These are phyloP conservation scores for Hirtodrosophila trivittata DNA, from an alignment of 2,888 invertebrate genomes.

Conservation along the genomic window DNA sequence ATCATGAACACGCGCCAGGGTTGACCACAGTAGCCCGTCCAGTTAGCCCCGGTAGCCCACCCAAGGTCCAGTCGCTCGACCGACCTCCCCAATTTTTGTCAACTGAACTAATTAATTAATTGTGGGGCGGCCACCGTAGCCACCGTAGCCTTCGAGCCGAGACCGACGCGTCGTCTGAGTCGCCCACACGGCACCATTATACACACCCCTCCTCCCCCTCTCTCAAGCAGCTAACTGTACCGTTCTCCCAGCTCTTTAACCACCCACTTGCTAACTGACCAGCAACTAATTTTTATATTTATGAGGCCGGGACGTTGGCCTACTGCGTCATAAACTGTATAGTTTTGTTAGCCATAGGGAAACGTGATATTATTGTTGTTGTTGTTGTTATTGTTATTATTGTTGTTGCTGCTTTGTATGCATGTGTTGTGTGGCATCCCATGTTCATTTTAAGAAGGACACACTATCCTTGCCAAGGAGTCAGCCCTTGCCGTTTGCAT, in stretches of 20 bases:
- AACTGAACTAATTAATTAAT: constrained; percentile 82
- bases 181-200: constrained; percentile 6
- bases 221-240: neutral
- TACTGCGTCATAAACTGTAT: constrained; percentile 76
- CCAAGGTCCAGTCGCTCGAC: constrained; percentile 17
- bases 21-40: constrained; percentile 41
- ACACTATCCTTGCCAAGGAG: constrained; percentile 31
- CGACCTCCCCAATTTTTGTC: constrained; percentile 81
- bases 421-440: constrained; percentile 41
- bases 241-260: constrained; percentile 15
- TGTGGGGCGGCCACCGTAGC: constrained; percentile 71
- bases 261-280: constrained; percentile 80
- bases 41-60: neutral
- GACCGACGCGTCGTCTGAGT: constrained; percentile 32
- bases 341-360: constrained; percentile 62
- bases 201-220: neutral
- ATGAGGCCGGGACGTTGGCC: constrained; percentile 72
- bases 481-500: constrained; percentile 65
- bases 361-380: constrained; percentile 16
- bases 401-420: constrained; percentile 51
- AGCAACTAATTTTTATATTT: constrained; percentile 82
- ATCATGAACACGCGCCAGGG: constrained; percentile 63
- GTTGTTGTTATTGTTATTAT: constrained; percentile 6
- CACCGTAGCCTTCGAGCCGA: constrained; percentile 56
- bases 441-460: constrained; percentile 39